Evolutionary conservation across 2,888 invertebrate genomes (phyloP).

Genomic region (Acrocyrtus sp.): DNA sequence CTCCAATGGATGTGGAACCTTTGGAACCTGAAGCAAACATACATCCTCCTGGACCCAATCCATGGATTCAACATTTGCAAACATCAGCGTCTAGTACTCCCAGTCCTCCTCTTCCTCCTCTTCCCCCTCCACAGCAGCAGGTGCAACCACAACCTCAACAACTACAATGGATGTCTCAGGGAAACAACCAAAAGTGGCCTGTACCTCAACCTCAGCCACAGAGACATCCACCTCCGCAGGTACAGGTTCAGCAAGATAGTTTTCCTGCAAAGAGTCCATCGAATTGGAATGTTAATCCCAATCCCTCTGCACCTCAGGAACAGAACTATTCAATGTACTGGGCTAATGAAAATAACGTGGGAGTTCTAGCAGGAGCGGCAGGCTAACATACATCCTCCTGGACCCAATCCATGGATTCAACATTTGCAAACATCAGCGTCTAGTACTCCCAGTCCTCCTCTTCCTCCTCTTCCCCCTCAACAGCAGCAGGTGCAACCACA

Average conservation of each 20-base stretch:
- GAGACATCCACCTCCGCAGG: no score
- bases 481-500: neutral
- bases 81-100: neutral
- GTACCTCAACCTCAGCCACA: neutral
- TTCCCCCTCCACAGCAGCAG: conserved; percentile 13
- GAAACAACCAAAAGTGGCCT: neutral
- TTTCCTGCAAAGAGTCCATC: no score
- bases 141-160: neutral
- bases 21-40: conserved; percentile 11
- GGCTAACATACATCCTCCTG: no score
- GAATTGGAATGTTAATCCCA: no score
- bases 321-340: no score
- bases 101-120: conserved; percentile 1
- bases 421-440: no score
- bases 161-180: neutral
- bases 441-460: no score
- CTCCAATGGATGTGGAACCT: conserved; percentile 85
- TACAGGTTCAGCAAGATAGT: no score
- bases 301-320: no score
- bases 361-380: no score
- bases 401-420: no score
- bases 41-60: conserved; percentile 21
- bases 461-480: neutral
- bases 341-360: no score
- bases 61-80: conserved; percentile 26